Conservation (phyloP, 2,797 vertebrate genomes). For the Lycodopsis pacificus region DNA sequence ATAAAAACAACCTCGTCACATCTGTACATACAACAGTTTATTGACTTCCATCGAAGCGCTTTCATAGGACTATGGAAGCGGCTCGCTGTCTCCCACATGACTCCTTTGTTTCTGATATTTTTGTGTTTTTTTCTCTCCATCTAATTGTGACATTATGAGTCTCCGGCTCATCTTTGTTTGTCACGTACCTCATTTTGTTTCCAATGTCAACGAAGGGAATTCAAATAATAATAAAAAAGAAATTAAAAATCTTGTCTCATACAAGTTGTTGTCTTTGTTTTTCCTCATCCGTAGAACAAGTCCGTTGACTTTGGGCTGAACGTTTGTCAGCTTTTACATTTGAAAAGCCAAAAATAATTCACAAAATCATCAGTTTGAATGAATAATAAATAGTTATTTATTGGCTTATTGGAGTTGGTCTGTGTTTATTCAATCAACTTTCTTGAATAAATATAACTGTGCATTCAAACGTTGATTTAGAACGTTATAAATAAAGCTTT, state of each 20-base stretch:
- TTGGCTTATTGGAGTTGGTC: not conserved
- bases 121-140: constrained; percentile 8
- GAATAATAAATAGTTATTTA: not conserved
- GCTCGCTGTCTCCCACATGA: constrained; percentile 13
- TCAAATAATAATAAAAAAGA: constrained; percentile 56
- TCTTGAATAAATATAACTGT: not conserved
- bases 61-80: constrained; percentile 3
- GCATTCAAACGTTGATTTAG: not conserved
- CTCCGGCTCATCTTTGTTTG: constrained; percentile 50
- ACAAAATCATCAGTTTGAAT: not conserved
- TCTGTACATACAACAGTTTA: constrained; percentile 13
- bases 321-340: too few species aligned
- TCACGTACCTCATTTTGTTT: constrained; percentile 75
- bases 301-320: not conserved
- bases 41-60: constrained; percentile 19
- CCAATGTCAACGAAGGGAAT: constrained; percentile 67
- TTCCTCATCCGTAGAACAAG: not conserved
- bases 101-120: constrained; percentile 19
- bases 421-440: not conserved
- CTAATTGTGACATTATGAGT: constrained; percentile 28
- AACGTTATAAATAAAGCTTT: not conserved
- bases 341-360: not conserved
- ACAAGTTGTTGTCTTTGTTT: not conserved
- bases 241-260: constrained; percentile 2
- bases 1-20: constrained; percentile 13